phyloP scores from a whole-genome alignment of 2,113 vertebrate genomes.

The Urocynchramus pylzowi region DNA sequence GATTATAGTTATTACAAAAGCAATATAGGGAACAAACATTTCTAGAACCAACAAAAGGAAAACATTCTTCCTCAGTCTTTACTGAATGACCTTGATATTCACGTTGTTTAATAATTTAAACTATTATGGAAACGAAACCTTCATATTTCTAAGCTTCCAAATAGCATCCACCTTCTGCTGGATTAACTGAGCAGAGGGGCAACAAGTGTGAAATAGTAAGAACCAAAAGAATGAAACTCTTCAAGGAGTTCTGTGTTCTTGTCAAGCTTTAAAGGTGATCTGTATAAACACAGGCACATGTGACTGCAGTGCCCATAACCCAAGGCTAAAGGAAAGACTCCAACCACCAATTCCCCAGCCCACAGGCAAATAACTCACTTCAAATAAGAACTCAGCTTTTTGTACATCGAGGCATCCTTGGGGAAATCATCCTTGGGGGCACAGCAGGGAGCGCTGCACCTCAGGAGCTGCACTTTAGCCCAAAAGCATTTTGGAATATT shows the following conservation, averaged over 20 bases:
- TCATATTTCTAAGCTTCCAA: neutral
- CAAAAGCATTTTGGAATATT: conserved; percentile 17
- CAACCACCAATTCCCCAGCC: neutral
- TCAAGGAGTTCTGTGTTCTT: neutral
- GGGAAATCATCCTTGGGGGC: neutral
- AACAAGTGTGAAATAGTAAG: accelerated
- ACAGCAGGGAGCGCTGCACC: neutral
- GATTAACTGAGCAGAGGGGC: neutral
- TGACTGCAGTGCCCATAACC: neutral
- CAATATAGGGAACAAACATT: neutral
- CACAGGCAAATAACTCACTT: neutral
- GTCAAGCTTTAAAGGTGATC: neutral
- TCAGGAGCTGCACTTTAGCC: neutral
- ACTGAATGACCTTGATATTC: neutral
- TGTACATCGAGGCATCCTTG: neutral
- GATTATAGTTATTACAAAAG: neutral
- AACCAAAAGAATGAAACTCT: neutral
- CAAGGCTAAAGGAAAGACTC: neutral
- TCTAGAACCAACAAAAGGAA: neutral
- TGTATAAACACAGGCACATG: neutral
- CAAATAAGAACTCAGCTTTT: neutral
- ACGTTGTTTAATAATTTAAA: neutral
- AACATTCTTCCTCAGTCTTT: neutral
- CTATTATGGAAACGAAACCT: neutral
- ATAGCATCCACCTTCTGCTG: neutral